Percentiles rank a stretch among this genome's conserved stretches.
phyloP scores from a whole-genome alignment of 1,140 invertebrate genomes.

The Archivesica marissinica region DNA sequence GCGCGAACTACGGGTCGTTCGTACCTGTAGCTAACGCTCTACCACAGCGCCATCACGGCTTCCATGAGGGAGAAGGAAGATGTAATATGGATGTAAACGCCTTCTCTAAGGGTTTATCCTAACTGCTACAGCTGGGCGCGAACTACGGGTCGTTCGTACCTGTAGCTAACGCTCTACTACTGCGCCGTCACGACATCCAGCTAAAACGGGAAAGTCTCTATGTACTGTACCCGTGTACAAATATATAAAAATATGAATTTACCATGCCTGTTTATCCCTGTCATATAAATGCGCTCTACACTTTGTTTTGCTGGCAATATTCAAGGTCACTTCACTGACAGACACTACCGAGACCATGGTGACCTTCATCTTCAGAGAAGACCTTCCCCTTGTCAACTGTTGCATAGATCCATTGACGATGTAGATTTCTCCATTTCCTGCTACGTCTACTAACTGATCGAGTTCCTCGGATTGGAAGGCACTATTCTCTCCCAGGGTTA shows the following conservation, averaged over 20 bases:
- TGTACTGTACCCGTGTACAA: no score
- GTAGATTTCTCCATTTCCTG: conserved; percentile 75
- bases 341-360: conserved; percentile 92
- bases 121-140: no score
- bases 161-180: no score
- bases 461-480: conserved; percentile 91
- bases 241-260: no score
- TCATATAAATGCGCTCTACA: conserved; percentile 90
- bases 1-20: no score
- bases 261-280: conserved; percentile 93
- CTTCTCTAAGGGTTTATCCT: background rate
- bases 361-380: conserved; percentile 87
- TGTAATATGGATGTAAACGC: background rate
- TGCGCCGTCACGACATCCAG: no score
- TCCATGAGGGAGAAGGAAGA: no score
- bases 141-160: no score
- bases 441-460: conserved; percentile 91
- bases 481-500: conserved; percentile 89
- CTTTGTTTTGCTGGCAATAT: conserved; percentile 68
- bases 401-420: conserved; percentile 68
- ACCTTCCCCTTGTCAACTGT: conserved; percentile 78
- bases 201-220: no score
- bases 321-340: conserved; percentile 85
- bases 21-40: no score
- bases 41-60: no score